These are phyloP conservation scores for Mus pahari DNA, from an alignment of 2,113 vertebrate genomes.

Conservation along the genomic window DNA sequence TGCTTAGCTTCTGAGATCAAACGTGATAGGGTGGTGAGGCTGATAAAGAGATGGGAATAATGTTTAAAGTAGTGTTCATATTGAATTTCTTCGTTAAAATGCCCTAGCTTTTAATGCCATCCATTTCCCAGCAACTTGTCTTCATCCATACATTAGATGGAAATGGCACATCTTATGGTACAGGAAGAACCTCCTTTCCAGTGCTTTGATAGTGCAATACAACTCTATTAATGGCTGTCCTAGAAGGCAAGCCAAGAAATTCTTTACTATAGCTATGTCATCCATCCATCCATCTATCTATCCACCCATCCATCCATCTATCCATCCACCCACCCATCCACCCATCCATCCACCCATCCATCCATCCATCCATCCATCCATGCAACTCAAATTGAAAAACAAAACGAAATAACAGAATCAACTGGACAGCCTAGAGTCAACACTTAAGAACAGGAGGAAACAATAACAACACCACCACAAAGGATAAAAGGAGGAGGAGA, in stretches of 20 bases:
- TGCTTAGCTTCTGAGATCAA: neutral
- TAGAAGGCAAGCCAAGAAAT: constrained; percentile 39
- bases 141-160: neutral
- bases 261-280: neutral
- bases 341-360: neutral
- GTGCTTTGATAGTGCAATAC: neutral
- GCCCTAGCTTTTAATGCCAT: neutral
- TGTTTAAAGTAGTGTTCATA: neutral
- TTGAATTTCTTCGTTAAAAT: constrained; percentile 20
- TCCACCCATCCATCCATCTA: neutral
- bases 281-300: neutral
- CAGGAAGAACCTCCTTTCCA: neutral
- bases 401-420: neutral
- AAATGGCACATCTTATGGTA: neutral
- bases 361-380: neutral
- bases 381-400: neutral
- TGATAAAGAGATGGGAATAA: neutral
- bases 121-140: neutral
- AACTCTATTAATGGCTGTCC: neutral
- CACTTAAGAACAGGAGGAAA: neutral
- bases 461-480: neutral
- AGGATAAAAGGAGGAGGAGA: neutral
- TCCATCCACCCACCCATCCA: neutral
- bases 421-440: neutral
- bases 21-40: neutral